A percentile compares a stretch with the other conserved stretches of the same genome.
Evolutionary conservation across 2,888 invertebrate species (phyloP).

Genomic region (Digitonthophagus gazella): DNA sequence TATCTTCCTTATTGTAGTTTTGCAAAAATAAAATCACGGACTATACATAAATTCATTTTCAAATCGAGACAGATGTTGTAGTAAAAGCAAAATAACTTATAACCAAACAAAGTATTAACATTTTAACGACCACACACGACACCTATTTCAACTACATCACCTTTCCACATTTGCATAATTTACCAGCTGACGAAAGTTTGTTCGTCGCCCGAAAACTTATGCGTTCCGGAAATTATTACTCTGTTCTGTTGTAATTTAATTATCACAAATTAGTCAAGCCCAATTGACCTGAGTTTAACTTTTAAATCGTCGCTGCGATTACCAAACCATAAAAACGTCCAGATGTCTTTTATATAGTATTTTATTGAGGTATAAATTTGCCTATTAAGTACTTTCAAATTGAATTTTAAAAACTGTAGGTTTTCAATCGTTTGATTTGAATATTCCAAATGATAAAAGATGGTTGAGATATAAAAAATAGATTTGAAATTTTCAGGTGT

Average conservation of each 20-base stretch:
- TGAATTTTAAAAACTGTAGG: too few species aligned
- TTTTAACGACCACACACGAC: slow-evolving; percentile 1
- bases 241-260: slow-evolving; percentile 25
- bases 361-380: not conserved
- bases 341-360: slow-evolving; percentile 5
- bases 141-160: slow-evolving; percentile 1
- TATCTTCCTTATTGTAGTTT: too few species aligned
- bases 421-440: too few species aligned
- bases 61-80: too few species aligned
- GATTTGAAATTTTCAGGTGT: too few species aligned
- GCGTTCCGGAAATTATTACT: slow-evolving; percentile 29
- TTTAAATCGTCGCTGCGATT: slow-evolving; percentile 29
- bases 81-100: too few species aligned
- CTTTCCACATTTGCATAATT: slow-evolving; percentile 8
- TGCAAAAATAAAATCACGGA: too few species aligned
- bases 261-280: slow-evolving; percentile 32
- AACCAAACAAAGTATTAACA: slow-evolving; percentile 2
- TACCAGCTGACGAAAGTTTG: slow-evolving; percentile 5
- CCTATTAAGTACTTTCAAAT: too few species aligned
- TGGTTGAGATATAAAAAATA: too few species aligned
- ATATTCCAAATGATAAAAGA: too few species aligned
- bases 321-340: slow-evolving; percentile 32
- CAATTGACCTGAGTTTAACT: slow-evolving; percentile 30
- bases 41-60: too few species aligned
- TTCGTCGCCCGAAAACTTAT: slow-evolving; percentile 18